These are phyloP conservation scores for Mycteria americana DNA, from an alignment of 2,797 vertebrate genomes.

Conservation along the genomic window DNA sequence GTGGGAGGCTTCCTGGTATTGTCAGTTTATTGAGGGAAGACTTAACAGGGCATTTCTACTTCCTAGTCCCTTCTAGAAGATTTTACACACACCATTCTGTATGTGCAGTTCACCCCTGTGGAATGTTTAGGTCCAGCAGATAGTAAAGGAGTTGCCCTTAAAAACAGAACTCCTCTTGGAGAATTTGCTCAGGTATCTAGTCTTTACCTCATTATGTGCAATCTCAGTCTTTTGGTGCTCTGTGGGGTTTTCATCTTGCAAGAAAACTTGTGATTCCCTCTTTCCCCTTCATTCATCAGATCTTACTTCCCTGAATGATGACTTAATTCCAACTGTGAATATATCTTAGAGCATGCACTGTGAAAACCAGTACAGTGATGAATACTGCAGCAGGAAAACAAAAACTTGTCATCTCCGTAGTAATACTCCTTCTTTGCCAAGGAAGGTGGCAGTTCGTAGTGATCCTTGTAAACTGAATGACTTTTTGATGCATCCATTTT, in stretches of 20 bases:
- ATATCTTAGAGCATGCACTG: not conserved
- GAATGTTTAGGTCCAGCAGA: not conserved
- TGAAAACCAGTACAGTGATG: not conserved
- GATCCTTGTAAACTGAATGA: not conserved
- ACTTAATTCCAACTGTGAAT: not conserved
- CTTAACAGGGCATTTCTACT: not conserved
- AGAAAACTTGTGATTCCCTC: not conserved
- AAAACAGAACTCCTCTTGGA: not conserved
- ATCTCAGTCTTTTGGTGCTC: not conserved
- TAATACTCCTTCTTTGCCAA: not conserved
- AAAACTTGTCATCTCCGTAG: not conserved
- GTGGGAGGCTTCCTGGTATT: not conserved
- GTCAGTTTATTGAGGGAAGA: not conserved
- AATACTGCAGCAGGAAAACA: not conserved
- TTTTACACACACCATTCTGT: accelerated
- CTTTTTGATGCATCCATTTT: not conserved
- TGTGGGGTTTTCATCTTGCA: not conserved
- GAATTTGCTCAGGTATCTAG: not conserved
- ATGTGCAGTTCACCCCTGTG: not conserved
- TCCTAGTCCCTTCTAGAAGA: not conserved
- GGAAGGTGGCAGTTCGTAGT: not conserved
- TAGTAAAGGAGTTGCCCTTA: not conserved
- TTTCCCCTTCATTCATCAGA: not conserved
- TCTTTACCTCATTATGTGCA: not conserved
- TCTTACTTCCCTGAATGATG: not conserved